Conservation (phyloP, 2,888 invertebrate species). For the Gordius sp. region DNA sequence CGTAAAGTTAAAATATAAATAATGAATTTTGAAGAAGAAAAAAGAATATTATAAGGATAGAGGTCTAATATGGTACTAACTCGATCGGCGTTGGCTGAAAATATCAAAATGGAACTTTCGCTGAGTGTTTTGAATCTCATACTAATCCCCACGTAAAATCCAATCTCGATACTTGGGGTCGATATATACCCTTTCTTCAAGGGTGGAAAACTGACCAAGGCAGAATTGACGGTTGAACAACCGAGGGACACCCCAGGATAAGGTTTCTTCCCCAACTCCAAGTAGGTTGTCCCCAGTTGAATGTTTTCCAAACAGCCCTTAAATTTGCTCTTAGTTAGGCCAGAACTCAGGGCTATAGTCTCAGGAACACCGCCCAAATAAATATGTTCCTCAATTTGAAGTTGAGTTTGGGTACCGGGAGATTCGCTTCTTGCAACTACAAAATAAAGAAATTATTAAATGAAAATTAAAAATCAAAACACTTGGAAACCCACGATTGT, state of each 20-base stretch:
- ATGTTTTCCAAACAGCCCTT: constrained; percentile 10
- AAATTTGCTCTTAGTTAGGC: background rate
- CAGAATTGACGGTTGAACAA: constrained; percentile 23
- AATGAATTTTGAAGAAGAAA: background rate
- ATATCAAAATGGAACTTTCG: background rate
- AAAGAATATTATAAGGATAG: background rate
- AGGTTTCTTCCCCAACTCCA: background rate
- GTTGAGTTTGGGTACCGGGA: background rate
- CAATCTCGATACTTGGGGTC: background rate
- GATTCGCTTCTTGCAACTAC: background rate
- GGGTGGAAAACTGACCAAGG: background rate
- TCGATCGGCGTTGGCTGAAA: constrained; percentile 1
- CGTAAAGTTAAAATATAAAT: background rate
- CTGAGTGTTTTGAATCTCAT: constrained; percentile 6
- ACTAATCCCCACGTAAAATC: background rate
- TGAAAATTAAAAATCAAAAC: too few relatives aligned
- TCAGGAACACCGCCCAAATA: constrained; percentile 9
- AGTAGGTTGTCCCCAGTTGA: background rate
- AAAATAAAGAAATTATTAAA: too few relatives aligned
- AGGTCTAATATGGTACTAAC: too few relatives aligned
- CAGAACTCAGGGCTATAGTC: background rate
- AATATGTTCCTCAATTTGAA: background rate
- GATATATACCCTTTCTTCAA: background rate
- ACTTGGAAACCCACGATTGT: too few relatives aligned
- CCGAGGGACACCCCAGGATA: constrained; percentile 24